Evolutionary conservation across 1,140 invertebrate species (phyloP).

Genomic region (Heliconius himera): DNA sequence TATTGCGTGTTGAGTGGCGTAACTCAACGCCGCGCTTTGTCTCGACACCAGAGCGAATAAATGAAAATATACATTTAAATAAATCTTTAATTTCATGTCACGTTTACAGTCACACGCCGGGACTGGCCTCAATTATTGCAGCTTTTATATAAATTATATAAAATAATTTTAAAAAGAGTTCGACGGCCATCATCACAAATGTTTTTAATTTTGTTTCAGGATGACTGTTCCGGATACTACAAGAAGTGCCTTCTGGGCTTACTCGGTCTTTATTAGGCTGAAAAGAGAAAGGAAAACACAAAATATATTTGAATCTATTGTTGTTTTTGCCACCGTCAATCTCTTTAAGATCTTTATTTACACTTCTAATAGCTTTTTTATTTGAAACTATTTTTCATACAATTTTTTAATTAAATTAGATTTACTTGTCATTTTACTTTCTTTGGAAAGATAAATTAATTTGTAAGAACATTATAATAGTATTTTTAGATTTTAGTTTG

Average conservation of each 20-base stretch:
- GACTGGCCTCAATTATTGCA: no score
- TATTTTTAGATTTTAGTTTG: neutral
- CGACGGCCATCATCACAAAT: neutral
- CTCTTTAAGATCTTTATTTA: slow-evolving; percentile 14
- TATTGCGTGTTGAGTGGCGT: no score
- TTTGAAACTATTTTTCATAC: neutral
- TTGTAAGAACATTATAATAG: neutral
- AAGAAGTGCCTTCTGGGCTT: slow-evolving; percentile 89
- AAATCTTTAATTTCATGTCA: no score
- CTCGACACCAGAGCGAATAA: no score
- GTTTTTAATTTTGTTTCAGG: slow-evolving; percentile 79
- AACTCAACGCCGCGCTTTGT: no score
- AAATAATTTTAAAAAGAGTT: neutral
- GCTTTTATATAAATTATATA: neutral
- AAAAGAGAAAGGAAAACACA: neutral
- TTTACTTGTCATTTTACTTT: neutral
- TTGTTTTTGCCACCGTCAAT: neutral
- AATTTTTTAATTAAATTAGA: neutral
- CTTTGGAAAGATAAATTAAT: neutral
- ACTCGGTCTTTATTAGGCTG: slow-evolving; percentile 80
- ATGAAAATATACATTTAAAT: no score
- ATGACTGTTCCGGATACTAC: slow-evolving; percentile 91
- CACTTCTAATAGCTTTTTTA: neutral
- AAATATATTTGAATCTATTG: slow-evolving; percentile 12
- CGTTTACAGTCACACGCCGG: no score